A percentile compares a stretch with the other conserved stretches of the same genome.
phyloP scores from a whole-genome alignment of 2,113 vertebrate species.

The Thinocorus orbignyianus region DNA sequence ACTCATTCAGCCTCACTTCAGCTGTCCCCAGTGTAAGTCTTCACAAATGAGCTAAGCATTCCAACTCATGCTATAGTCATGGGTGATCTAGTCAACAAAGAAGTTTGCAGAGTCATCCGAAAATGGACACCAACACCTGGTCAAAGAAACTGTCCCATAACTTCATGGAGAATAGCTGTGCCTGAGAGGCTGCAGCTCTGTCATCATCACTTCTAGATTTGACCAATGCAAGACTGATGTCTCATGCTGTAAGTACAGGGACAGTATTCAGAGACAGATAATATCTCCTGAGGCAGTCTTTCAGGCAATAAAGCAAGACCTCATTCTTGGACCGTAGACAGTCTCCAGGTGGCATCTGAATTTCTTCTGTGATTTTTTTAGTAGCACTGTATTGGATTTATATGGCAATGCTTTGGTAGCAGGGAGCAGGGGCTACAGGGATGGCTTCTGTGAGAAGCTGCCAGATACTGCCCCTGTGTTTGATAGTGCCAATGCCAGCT shows the following conservation, averaged over 20 bases:
- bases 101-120: background rate
- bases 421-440: background rate
- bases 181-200: background rate
- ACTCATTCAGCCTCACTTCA: background rate
- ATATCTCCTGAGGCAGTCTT: background rate
- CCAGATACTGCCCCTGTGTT: background rate
- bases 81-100: background rate
- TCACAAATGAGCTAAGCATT: background rate
- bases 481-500: background rate
- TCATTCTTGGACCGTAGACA: background rate
- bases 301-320: background rate
- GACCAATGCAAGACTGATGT: background rate
- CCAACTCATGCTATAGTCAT: fast-evolving
- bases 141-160: background rate
- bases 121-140: background rate
- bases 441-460: background rate
- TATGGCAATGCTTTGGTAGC: background rate
- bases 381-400: background rate
- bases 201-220: background rate
- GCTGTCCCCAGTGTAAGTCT: background rate
- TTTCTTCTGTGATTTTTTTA: background rate
- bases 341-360: background rate
- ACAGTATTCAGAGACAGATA: background rate
- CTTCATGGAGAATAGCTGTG: background rate
- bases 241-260: background rate